Conservation (phyloP, 2,113 vertebrate genomes). For the Oncorhynchus nerka region DNA sequence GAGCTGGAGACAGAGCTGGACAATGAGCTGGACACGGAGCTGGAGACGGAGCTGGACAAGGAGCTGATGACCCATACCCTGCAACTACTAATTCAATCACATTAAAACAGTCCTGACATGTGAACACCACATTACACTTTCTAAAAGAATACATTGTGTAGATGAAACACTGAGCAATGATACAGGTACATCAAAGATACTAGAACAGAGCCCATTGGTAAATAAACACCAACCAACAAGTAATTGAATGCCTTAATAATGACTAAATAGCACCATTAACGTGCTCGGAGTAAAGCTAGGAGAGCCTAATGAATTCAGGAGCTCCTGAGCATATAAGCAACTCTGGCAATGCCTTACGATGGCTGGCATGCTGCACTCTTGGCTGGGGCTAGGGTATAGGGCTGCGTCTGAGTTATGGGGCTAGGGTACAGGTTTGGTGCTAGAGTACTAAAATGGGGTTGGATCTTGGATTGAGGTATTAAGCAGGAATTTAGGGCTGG, state of each 20-base stretch:
- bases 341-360: not conserved
- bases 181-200: not conserved
- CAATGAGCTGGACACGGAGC: no score
- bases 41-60: not conserved
- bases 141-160: not conserved
- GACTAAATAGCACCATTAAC: not conserved
- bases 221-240: not conserved
- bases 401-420: conserved; percentile 13
- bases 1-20: no score
- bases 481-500: not conserved
- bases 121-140: not conserved
- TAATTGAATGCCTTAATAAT: not conserved
- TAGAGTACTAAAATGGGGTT: conserved; percentile 21
- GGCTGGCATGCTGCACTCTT: not conserved
- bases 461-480: not conserved
- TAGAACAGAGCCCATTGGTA: not conserved
- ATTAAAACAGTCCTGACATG: not conserved
- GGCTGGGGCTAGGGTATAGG: conserved; percentile 19
- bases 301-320: not conserved
- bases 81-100: not conserved
- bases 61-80: not conserved
- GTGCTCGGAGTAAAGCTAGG: not conserved
- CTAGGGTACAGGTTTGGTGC: conserved; percentile 30
- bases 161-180: not conserved
- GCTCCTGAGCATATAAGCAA: not conserved